Evolutionary conservation across 2,113 vertebrate genomes (phyloP).

Genomic region (Columba livia): DNA sequence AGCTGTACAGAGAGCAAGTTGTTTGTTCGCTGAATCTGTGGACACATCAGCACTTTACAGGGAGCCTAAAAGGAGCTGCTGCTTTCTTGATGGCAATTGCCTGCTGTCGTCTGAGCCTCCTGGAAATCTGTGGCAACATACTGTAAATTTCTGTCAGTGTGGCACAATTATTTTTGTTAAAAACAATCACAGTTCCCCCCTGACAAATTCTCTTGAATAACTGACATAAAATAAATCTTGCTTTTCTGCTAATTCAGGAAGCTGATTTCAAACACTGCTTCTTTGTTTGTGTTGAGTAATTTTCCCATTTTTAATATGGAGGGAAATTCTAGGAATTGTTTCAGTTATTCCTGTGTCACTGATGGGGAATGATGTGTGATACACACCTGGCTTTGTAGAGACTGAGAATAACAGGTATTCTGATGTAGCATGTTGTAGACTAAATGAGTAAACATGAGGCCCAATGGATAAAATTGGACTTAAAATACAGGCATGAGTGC

Average conservation of each 20-base stretch:
- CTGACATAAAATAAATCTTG: background rate
- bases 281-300: background rate
- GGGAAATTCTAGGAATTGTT: background rate
- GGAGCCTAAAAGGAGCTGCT: constrained; percentile 48
- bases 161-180: background rate
- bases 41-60: constrained; percentile 72
- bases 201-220: background rate
- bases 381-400: background rate
- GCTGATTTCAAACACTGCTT: background rate
- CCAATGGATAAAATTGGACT: background rate
- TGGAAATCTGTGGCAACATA: background rate
- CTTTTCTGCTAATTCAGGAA: background rate
- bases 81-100: constrained; percentile 19
- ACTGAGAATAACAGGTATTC: background rate
- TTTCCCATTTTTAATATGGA: background rate
- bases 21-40: constrained; percentile 64
- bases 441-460: background rate
- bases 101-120: background rate
- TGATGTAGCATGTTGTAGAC: background rate
- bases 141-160: background rate
- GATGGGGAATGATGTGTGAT: background rate
- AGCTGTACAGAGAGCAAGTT: constrained; percentile 73
- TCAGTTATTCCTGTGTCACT: background rate
- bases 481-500: background rate
- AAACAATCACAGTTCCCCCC: background rate